Evolutionary conservation across 2,797 vertebrate genomes (phyloP).

Genomic region (Epinephelus malabaricus): DNA sequence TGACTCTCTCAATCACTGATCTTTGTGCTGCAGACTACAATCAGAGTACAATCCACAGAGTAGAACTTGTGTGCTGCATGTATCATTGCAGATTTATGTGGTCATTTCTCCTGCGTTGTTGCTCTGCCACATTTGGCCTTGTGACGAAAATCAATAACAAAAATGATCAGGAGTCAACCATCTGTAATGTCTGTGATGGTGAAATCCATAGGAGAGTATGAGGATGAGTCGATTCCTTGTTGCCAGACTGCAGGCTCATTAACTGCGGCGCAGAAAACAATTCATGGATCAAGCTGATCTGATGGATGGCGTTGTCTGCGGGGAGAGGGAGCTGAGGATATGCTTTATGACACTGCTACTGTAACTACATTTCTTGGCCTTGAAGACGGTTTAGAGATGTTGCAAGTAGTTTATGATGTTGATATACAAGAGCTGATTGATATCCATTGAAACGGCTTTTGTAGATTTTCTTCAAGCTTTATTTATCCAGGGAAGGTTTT

Average conservation of each 20-base stretch:
- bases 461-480: constrained; percentile 32
- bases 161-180: constrained; percentile 77
- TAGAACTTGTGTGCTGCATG: constrained; percentile 40
- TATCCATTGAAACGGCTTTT: constrained; percentile 6
- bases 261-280: constrained; percentile 58
- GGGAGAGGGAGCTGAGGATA: constrained; percentile 16
- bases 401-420: constrained; percentile 49
- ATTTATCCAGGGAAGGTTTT: constrained; percentile 41
- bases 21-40: neutral
- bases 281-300: constrained; percentile 59
- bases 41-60: constrained; percentile 38
- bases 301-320: constrained; percentile 51
- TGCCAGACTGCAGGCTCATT: constrained; percentile 70
- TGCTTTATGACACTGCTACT: constrained; percentile 55
- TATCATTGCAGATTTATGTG: constrained; percentile 69
- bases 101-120: constrained; percentile 54
- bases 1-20: neutral
- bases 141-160: constrained; percentile 73
- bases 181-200: constrained; percentile 67
- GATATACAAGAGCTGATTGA: constrained; percentile 46
- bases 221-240: constrained; percentile 73
- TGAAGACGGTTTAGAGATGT: constrained; percentile 37
- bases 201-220: constrained; percentile 62
- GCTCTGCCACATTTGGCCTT: constrained; percentile 70
- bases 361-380: constrained; percentile 61